Evolutionary conservation across 2,888 invertebrate genomes (phyloP), one percentile per base, ranked within the genome.

Genomic region (Caenorhabditis plicata): DNA sequence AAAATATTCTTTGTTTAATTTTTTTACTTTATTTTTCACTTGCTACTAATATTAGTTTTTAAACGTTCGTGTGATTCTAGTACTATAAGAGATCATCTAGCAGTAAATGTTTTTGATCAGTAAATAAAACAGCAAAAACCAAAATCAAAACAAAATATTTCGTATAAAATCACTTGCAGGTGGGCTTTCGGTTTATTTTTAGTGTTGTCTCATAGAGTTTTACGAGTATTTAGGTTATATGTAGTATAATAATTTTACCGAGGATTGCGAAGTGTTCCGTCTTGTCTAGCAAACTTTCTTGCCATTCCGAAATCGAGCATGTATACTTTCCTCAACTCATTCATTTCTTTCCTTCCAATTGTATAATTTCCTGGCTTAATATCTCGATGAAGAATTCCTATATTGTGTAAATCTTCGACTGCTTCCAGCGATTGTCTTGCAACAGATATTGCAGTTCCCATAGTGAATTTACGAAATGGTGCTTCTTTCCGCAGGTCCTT

Each of bases 231-330:
- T 31, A 31, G 31, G 31, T 11, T 11, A 13, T 11, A 31, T 11
- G 13, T 11, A 31, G 13, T 11, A 9, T n/a, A n/a, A n/a, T n/a
- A n/a, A n/a, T n/a, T n/a, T n/a, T n/a, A n/a, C n/a, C 61, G 40
- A 9, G 71, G 71, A 45, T 71, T 71, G 13, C 68, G 43, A 13
- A 71, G 62, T 4, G 64, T 67, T 40, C 71, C 71, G 35, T 71
- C 68, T 20, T 68, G 63, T 20, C 68, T 64, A 27, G 64, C 56
- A 41, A 64, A 71, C 47, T 68, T 71, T 15, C 71, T 55, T 15
- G 66, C 66, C 71, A 71, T 71, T 35, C 71, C 71, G 32, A 68
- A 68, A 38, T 71, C 71, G 26, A 71, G 49, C 64, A 71, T 66
- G 57, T 66, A 71, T 11, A 68, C 68, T 38, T 65, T 64, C 35